Conservation (phyloP, 2,797 vertebrate species). For the Chrosomus eos region DNA sequence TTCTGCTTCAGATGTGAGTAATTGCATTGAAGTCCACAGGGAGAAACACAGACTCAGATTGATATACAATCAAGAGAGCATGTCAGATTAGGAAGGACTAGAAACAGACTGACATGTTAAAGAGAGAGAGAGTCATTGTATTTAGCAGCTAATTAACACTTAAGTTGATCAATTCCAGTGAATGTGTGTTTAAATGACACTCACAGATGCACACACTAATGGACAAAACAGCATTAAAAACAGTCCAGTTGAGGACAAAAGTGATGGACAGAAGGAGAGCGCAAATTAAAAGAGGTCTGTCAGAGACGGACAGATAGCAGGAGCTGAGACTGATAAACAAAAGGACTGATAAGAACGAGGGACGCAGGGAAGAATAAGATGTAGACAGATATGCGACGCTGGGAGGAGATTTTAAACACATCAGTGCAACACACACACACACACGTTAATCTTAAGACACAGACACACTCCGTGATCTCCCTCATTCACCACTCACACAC, state of each 20-base stretch:
- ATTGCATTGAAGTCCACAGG: slow-evolving; percentile 55
- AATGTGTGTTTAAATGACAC: slow-evolving; percentile 5
- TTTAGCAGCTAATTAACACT: slow-evolving; percentile 24
- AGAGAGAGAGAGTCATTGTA: not conserved
- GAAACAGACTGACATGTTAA: slow-evolving; percentile 17
- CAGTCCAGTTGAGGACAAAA: slow-evolving; percentile 42
- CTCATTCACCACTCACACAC: slow-evolving; percentile 12
- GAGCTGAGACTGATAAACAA: slow-evolving; percentile 50
- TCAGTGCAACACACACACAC: slow-evolving; percentile 56
- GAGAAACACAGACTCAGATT: slow-evolving; percentile 44
- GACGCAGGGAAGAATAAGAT: slow-evolving; percentile 29
- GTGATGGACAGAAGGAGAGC: slow-evolving; percentile 19
- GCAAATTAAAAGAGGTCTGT: slow-evolving; percentile 42
- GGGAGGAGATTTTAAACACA: slow-evolving; percentile 61
- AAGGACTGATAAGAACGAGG: slow-evolving; percentile 57
- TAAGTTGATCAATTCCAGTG: slow-evolving; percentile 6
- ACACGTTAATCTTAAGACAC: slow-evolving; percentile 44
- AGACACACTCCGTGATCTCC: slow-evolving; percentile 27
- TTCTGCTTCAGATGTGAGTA: slow-evolving; percentile 48
- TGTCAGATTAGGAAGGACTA: slow-evolving; percentile 36
- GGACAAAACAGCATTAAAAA: slow-evolving; percentile 8
- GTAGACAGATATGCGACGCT: slow-evolving; percentile 70
- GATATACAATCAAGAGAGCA: slow-evolving; percentile 38
- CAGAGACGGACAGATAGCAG: slow-evolving; percentile 40
- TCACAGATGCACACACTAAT: not conserved